Conservation (phyloP, 2,797 vertebrate species). For the Holocentrus rufus region DNA sequence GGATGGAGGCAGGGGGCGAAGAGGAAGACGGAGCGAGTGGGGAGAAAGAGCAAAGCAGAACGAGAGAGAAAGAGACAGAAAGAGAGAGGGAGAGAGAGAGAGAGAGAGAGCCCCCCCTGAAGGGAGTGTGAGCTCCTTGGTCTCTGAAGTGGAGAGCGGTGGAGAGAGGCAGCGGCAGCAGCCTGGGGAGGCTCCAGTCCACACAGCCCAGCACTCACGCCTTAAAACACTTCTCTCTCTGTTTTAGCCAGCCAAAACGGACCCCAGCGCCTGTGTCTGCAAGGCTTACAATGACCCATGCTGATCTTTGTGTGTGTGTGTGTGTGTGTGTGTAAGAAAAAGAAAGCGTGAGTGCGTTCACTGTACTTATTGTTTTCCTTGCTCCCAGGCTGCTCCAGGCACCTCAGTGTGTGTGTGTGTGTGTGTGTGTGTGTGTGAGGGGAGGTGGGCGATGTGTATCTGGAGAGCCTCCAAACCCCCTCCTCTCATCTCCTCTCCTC, state of each 20-base stretch:
- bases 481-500: constrained; percentile 73
- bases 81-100: constrained; percentile 49
- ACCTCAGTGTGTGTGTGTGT: constrained; percentile 72
- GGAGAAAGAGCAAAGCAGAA: background rate
- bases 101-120: constrained; percentile 72
- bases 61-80: constrained; percentile 16
- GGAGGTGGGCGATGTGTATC: constrained; percentile 80
- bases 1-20: constrained; percentile 44
- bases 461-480: constrained; percentile 84
- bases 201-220: constrained; percentile 65
- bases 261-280: constrained; percentile 79
- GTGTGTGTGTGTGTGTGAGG: constrained; percentile 46
- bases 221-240: constrained; percentile 79
- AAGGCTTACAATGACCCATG: constrained; percentile 80
- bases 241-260: constrained; percentile 77
- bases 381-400: constrained; percentile 78
- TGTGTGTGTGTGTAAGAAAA: constrained; percentile 50
- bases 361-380: constrained; percentile 80
- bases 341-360: constrained; percentile 72
- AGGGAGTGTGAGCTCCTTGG: constrained; percentile 71
- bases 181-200: constrained; percentile 72
- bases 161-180: constrained; percentile 67
- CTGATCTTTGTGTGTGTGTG: constrained; percentile 76
- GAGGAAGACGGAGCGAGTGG: constrained; percentile 13
- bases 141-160: constrained; percentile 71